These are phyloP conservation scores for Rhinolophus ferrumequinum DNA, from an alignment of 2,113 vertebrate species.

Conservation along the genomic window DNA sequence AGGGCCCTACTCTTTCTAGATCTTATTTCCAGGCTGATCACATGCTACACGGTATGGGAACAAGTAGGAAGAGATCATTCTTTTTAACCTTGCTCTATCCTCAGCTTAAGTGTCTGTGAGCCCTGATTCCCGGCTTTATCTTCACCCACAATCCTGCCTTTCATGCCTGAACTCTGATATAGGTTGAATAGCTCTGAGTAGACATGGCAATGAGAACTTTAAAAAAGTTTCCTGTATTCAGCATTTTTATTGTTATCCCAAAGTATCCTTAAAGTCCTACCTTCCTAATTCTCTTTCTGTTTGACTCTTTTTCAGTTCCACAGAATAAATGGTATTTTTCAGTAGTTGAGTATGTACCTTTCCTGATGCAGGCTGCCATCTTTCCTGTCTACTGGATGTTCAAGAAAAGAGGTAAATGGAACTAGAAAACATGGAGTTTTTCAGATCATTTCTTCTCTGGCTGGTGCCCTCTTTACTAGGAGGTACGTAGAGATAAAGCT, in stretches of 20 bases:
- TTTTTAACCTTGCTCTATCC: background rate
- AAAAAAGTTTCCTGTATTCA: background rate
- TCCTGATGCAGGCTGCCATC: background rate
- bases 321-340: fast-evolving
- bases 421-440: background rate
- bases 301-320: background rate
- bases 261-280: background rate
- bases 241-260: background rate
- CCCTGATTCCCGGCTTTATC: background rate
- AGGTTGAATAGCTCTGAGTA: background rate
- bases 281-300: background rate
- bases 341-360: background rate
- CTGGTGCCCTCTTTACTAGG: background rate
- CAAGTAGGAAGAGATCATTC: background rate
- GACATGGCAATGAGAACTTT: background rate
- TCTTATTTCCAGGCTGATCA: background rate
- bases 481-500: background rate
- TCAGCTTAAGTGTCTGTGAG: background rate
- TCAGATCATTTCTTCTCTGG: background rate
- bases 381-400: background rate
- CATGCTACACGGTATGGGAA: background rate
- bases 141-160: background rate
- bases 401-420: background rate
- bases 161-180: background rate
- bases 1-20: background rate